A percentile compares a stretch with the other conserved stretches of the same genome.
These are phyloP conservation scores for Micrastur ruficollis DNA, from an alignment of 2,797 vertebrate species.

Conservation along the genomic window DNA sequence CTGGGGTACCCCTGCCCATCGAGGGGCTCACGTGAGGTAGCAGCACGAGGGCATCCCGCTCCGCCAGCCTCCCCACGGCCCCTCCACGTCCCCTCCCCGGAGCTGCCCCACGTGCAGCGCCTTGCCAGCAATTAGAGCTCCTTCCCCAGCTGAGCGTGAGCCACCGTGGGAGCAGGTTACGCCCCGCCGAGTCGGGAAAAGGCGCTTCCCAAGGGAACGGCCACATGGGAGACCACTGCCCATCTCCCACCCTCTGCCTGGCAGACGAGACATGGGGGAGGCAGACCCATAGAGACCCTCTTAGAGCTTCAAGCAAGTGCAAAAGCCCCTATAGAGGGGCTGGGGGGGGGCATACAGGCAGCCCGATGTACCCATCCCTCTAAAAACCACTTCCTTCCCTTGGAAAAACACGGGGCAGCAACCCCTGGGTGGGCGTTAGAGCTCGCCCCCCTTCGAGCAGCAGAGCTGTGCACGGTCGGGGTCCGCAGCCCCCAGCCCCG, in stretches of 20 bases:
- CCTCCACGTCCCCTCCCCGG: rapidly evolving
- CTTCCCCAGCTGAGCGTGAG: rapidly evolving
- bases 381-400: neutral
- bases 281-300: rapidly evolving
- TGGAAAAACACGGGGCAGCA: rapidly evolving
- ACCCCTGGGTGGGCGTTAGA: neutral
- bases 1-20: neutral
- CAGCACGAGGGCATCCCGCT: neutral
- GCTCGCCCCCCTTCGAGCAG: rapidly evolving
- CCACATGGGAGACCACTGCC: rapidly evolving
- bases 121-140: neutral
- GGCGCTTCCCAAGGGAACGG: neutral
- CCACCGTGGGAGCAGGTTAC: neutral
- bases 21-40: neutral
- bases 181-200: rapidly evolving
- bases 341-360: neutral
- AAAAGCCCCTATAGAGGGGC: rapidly evolving
- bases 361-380: rapidly evolving
- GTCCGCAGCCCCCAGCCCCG: neutral
- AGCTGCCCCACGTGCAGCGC: rapidly evolving
- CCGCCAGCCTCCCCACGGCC: neutral
- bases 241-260: rapidly evolving
- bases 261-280: rapidly evolving
- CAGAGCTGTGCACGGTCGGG: rapidly evolving
- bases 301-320: neutral